Conservation (phyloP, 1,140 invertebrate genomes). For the Pararge aegeria region DNA sequence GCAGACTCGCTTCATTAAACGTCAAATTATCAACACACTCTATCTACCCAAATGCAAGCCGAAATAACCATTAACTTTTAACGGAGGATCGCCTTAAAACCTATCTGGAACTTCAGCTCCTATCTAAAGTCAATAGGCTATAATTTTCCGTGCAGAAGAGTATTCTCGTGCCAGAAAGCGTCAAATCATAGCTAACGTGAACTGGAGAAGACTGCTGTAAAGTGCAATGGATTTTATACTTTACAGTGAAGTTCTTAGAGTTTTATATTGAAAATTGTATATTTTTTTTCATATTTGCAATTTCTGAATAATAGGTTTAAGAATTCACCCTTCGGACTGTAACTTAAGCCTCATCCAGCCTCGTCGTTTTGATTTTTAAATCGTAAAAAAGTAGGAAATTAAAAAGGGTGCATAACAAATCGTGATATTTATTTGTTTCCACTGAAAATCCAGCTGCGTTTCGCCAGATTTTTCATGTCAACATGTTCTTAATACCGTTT, state of each 20-base stretch:
- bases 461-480: constrained; percentile 27
- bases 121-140: constrained; percentile 35
- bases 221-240: constrained; percentile 15
- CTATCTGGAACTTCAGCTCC: constrained; percentile 27
- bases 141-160: constrained; percentile 41
- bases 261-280: background rate
- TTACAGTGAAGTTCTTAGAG: background rate
- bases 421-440: constrained; percentile 6
- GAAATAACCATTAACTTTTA: constrained; percentile 56
- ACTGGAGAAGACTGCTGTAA: constrained; percentile 43
- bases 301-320: constrained; percentile 46
- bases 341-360: constrained; percentile 51
- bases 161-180: constrained; percentile 45
- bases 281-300: constrained; percentile 32
- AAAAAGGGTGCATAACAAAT: constrained; percentile 56
- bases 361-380: constrained; percentile 75
- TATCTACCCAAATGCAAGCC: constrained; percentile 46
- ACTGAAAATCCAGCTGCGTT: constrained; percentile 8
- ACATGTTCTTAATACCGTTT: constrained; percentile 20
- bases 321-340: constrained; percentile 54
- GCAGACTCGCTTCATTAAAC: constrained; percentile 73
- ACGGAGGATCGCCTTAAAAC: constrained; percentile 27
- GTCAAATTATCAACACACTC: constrained; percentile 72
- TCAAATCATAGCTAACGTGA: constrained; percentile 64
- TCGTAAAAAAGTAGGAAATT: constrained; percentile 49